phyloP scores from a whole-genome alignment of 1,140 invertebrate genomes.

The Anastatus disparis region DNA sequence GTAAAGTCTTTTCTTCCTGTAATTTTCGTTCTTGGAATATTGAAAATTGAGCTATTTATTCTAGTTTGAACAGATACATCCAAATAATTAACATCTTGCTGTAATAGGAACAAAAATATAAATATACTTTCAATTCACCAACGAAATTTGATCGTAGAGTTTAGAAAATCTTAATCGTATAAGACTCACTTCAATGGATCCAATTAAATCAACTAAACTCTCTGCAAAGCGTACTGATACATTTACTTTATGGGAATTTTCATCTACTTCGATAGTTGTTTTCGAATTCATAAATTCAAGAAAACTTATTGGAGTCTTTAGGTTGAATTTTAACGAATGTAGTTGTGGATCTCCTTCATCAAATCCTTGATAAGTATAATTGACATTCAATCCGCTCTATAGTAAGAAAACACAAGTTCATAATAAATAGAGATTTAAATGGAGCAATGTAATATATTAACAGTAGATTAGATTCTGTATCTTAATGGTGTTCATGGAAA shows the following conservation, averaged over 20 bases:
- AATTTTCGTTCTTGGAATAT: constrained; percentile 72
- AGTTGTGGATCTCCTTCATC: constrained; percentile 62
- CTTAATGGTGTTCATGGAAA: no score
- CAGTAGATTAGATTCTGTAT: no score
- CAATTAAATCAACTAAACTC: constrained; percentile 61
- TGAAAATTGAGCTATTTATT: constrained; percentile 71
- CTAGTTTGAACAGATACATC: constrained; percentile 69
- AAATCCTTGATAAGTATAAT: constrained; percentile 65
- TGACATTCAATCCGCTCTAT: constrained; percentile 61
- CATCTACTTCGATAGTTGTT: constrained; percentile 66
- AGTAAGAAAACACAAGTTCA: no score
- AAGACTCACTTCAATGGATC: constrained; percentile 64
- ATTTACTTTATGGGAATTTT: constrained; percentile 66
- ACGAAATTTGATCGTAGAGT: no score
- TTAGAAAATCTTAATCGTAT: no score
- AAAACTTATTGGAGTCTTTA: constrained; percentile 69
- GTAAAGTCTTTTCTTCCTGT: constrained; percentile 76
- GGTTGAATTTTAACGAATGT: constrained; percentile 64
- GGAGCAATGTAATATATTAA: no score
- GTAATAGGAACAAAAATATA: constrained; percentile 34
- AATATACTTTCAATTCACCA: not conserved
- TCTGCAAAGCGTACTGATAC: constrained; percentile 63
- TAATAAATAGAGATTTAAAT: no score
- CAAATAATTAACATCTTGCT: constrained; percentile 72
- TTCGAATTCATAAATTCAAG: constrained; percentile 64